Evolutionary conservation across 2,113 vertebrate genomes (phyloP), one percentile per base, ranked within the genome.

Genomic region (Eleginops maclovinus): DNA sequence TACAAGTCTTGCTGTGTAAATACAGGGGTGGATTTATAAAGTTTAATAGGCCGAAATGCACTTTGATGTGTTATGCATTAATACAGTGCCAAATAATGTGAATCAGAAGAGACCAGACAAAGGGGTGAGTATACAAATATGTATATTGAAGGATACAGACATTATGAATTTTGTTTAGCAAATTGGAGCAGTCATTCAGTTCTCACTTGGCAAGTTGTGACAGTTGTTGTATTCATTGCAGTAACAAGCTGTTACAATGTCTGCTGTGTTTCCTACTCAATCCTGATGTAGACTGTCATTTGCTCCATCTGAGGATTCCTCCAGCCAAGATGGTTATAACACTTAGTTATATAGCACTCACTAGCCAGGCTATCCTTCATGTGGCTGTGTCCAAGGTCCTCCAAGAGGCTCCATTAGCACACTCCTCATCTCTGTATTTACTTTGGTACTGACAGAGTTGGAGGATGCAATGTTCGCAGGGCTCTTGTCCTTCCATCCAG

Each of bases 361-460:
- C 65, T 70, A 63, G 64, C 58, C 50, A 16, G 50, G 26, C 55
- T 53, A 26, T 75, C 56, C 61, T 77, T 79, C 40, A 62, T 67
- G 72, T 47, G 64, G 36, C 46, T 74, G 54, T 47, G 62, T 41
- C 41, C 22, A 62, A 69, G 66, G 74, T 87, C 80, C 55, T 85
- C 82, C 68, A 79, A 75, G 67, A 31, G 60, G 67, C 68, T 75
- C 58, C 68, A 80, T 77, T 66, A 83, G 64, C 73, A 62, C 77
- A 47, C 77, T 70, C 21, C 72, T 78, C 55, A 49, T 87, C 70
- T 31, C 70, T 56, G 65, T 90, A 80, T 92, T 87, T 91, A 87
- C 86, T 83, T 85, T 75, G 73, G 44, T 83, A 80, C 67, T 79
- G 80, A 82, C 75, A 86, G 75, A 80, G 86, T 73, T 84, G 56